These are phyloP conservation scores for Hyles lineata DNA, from an alignment of 2,888 invertebrate species.

Conservation along the genomic window DNA sequence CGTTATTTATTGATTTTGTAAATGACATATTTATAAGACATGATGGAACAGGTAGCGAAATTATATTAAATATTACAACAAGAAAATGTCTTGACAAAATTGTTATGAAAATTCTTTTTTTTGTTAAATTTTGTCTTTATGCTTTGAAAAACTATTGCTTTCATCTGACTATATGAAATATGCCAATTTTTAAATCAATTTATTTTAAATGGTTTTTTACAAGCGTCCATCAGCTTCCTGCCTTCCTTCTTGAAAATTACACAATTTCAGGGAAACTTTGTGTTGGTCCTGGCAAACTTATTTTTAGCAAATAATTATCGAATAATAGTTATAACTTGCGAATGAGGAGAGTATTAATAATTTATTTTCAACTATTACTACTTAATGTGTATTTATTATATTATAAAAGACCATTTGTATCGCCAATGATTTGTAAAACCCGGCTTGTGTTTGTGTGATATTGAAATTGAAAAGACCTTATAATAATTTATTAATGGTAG, in stretches of 20 bases:
- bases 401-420: background rate
- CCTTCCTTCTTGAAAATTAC: background rate
- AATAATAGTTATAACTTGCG: background rate
- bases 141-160: background rate
- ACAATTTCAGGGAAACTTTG: background rate
- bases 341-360: constrained; percentile 10
- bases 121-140: background rate
- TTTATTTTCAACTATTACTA: background rate
- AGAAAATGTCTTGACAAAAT: background rate
- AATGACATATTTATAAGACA: background rate
- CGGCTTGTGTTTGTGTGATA: constrained; percentile 32
- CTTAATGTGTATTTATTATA: background rate
- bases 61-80: background rate
- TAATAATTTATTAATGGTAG: background rate
- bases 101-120: background rate
- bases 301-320: background rate
- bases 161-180: background rate
- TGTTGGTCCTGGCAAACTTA: too few relatives aligned
- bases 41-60: background rate
- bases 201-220: background rate
- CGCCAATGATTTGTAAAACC: background rate
- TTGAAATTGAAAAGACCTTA: constrained; percentile 21
- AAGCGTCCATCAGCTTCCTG: background rate
- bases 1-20: background rate
- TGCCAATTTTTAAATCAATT: background rate